phyloP scores from a whole-genome alignment of 1,140 invertebrate genomes.

The Heliothis virescens region DNA sequence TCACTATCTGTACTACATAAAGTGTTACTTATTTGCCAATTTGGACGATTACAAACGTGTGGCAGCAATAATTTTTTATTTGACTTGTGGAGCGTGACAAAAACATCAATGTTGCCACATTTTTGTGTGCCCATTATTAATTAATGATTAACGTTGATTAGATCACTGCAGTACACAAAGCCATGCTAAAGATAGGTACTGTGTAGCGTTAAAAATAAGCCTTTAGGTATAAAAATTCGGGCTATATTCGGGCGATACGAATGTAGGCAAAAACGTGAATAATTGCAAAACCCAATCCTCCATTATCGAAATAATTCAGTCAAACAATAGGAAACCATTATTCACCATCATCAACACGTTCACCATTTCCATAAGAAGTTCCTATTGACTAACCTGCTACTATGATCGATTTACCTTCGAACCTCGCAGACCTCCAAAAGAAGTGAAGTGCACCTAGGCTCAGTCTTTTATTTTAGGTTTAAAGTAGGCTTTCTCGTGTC shows the following conservation, averaged over 20 bases:
- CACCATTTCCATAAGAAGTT: not conserved
- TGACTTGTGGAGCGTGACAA: constrained; percentile 26
- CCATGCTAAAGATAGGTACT: not conserved
- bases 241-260: no score
- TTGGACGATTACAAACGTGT: constrained; percentile 7
- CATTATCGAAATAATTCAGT: not conserved
- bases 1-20: not conserved
- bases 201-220: no score
- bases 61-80: constrained; percentile 15
- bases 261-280: no score
- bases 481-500: no score
- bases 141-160: not conserved
- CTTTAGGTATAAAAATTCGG: not conserved
- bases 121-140: constrained; percentile 13
- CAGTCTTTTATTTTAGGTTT: no score
- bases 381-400: not conserved
- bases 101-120: not conserved
- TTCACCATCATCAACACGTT: constrained; percentile 1
- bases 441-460: no score
- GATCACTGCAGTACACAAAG: not conserved
- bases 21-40: constrained; percentile 23
- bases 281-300: not conserved
- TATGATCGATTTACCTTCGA: not conserved
- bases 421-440: no score
- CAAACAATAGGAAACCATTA: constrained; percentile 3